Base-by-base conservation (phyloP, 2,797 vertebrate genomes). In the Sebastes itinus region DNA sequence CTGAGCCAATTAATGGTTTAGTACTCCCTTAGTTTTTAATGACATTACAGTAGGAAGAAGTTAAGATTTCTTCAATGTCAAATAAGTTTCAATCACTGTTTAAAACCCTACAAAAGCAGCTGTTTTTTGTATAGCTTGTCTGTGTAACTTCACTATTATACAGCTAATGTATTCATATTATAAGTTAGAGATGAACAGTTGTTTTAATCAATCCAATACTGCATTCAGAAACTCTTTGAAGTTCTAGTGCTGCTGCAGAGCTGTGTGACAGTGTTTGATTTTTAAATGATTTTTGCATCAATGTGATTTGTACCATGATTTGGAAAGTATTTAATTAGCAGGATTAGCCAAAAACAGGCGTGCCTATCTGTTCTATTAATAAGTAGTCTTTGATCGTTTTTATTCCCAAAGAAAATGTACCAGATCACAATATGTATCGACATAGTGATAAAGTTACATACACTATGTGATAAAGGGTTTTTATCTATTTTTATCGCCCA, bases 21-120 rank as follows among this genome's bases (percentile, higher is more conserved):
- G 1, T 42, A 42, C 38, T 42, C 38, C 38, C 13, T 42, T 42
- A 42, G 38, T 42, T 42, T 28, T 67, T n/a, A n/a, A 7, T 30
- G 14, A 66, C 5, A 28, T 66, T 28, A n/a, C 63, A 49, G 38
- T 0, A 46, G 42, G 0, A 46, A 46, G 42, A 16, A 0, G 42
- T 16, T 46, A 6, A 7, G 14, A 18, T 46, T 18, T 16, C 42
- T 46, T 46, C 42, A 0, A 46, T 46, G 42, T 46, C 42, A 16
- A 46, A 46, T 3, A 1, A 18, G 42, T 46, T 16, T 18, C 16
- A 18, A 18, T 46, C 42, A 18, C 49, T 52, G 18, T 52, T 52
- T 52, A 20, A 52, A 52, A 52, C 49, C 49, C 20, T 52, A 52
- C 49, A 52, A 52, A 52, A 52, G 18, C 1, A 46, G 16, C 13